A percentile compares a stretch with the other conserved stretches of the same genome.
These are phyloP conservation scores for Dynastes grantii DNA, from an alignment of 2,888 invertebrate species.

Conservation along the genomic window DNA sequence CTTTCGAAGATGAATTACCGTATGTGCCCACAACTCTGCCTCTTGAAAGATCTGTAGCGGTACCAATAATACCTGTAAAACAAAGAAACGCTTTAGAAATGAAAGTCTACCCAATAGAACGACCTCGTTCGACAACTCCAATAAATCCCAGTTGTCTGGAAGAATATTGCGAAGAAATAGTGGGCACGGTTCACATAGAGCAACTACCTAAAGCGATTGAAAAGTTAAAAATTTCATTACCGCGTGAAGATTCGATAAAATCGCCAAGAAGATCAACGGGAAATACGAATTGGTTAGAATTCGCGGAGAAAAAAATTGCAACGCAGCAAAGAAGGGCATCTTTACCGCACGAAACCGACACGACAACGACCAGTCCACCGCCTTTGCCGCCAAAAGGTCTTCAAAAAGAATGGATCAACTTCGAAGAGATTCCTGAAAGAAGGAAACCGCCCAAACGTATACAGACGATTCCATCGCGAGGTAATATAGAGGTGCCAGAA, in stretches of 20 bases:
- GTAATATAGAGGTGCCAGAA: constrained; percentile 69
- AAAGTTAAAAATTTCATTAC: constrained; percentile 81
- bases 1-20: constrained; percentile 88
- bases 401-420: constrained; percentile 85
- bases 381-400: constrained; percentile 70
- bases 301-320: constrained; percentile 77
- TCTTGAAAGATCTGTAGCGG: constrained; percentile 85
- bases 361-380: constrained; percentile 70
- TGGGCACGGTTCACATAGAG: constrained; percentile 62
- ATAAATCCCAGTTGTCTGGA: constrained; percentile 81
- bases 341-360: constrained; percentile 58
- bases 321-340: constrained; percentile 63
- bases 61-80: constrained; percentile 87
- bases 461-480: constrained; percentile 82
- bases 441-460: constrained; percentile 87
- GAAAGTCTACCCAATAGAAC: constrained; percentile 81
- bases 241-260: constrained; percentile 72
- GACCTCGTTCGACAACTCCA: constrained; percentile 84
- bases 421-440: constrained; percentile 88
- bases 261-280: constrained; percentile 72
- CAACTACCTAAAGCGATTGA: constrained; percentile 70
- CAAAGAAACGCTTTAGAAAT: constrained; percentile 77
- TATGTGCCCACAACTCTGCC: constrained; percentile 93
- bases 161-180: constrained; percentile 76
- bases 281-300: constrained; percentile 74